phyloP scores from a whole-genome alignment of 2,888 invertebrate genomes.

The Drosophila tanythrix region DNA sequence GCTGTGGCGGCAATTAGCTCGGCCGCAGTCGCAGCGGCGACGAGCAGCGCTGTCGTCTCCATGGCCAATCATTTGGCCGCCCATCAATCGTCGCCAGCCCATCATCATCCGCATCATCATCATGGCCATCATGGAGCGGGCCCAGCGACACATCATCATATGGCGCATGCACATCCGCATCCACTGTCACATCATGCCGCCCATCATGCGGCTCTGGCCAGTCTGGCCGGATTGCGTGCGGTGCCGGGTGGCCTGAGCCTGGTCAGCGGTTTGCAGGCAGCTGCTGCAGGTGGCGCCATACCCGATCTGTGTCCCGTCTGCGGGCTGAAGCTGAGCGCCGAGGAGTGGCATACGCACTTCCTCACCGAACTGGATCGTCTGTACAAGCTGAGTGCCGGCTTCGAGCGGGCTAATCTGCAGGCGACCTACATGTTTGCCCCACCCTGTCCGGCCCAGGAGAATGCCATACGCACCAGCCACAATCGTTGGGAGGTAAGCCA shows the following conservation, averaged over 20 bases:
- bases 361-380: conserved; percentile 89
- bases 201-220: conserved; percentile 77
- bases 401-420: conserved; percentile 84
- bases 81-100: conserved; percentile 61
- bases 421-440: conserved; percentile 84
- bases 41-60: conserved; percentile 63
- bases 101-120: conserved; percentile 46
- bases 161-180: conserved; percentile 72
- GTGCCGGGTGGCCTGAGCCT: conserved; percentile 72
- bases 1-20: conserved; percentile 69
- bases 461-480: conserved; percentile 85
- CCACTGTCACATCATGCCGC: conserved; percentile 76
- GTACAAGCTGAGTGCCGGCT: conserved; percentile 87
- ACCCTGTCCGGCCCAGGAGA: conserved; percentile 84
- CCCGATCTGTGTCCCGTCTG: conserved; percentile 88
- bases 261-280: conserved; percentile 66
- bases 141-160: conserved; percentile 67
- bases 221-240: conserved; percentile 76
- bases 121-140: conserved; percentile 60
- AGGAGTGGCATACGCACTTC: conserved; percentile 89
- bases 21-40: conserved; percentile 57
- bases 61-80: conserved; percentile 72
- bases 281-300: conserved; percentile 78
- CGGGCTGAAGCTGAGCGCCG: conserved; percentile 88
- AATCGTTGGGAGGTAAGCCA: conserved; percentile 88